A percentile compares a stretch with the other conserved stretches of the same genome.
Evolutionary conservation across 2,888 invertebrate genomes (phyloP).

Genomic region (Oligia fasciuncula): DNA sequence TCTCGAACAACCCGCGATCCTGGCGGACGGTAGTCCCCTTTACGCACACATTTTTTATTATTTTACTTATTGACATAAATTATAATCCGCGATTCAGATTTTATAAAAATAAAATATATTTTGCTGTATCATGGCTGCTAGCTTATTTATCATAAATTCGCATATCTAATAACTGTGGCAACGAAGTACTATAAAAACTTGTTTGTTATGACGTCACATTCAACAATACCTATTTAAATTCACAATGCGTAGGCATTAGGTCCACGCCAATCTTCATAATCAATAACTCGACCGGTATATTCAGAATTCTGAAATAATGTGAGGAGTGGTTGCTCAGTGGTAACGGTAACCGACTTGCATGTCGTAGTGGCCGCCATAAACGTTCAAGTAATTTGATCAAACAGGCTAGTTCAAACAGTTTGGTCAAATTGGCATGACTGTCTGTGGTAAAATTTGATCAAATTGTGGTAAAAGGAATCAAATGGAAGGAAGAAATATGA

Average conservation of each 20-base stretch:
- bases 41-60: neutral
- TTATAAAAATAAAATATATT: neutral
- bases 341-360: too few species aligned
- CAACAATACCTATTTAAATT: conserved; percentile 40
- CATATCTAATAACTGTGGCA: neutral
- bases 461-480: too few species aligned
- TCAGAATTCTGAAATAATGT: neutral
- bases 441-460: too few species aligned
- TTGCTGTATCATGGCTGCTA: neutral
- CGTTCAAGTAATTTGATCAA: too few species aligned
- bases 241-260: neutral
- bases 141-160: conserved; percentile 6
- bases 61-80: neutral
- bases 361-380: too few species aligned
- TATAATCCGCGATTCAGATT: neutral
- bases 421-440: too few species aligned
- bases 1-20: too few species aligned
- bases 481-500: too few species aligned
- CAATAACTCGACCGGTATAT: neutral
- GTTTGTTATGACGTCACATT: conserved; percentile 28
- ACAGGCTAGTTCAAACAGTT: too few species aligned
- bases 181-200: neutral
- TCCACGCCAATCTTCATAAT: conserved; percentile 9
- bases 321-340: too few species aligned
- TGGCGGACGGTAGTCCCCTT: neutral